Evolutionary conservation across 2,888 invertebrate species (phyloP).

Genomic region (Timema podura): DNA sequence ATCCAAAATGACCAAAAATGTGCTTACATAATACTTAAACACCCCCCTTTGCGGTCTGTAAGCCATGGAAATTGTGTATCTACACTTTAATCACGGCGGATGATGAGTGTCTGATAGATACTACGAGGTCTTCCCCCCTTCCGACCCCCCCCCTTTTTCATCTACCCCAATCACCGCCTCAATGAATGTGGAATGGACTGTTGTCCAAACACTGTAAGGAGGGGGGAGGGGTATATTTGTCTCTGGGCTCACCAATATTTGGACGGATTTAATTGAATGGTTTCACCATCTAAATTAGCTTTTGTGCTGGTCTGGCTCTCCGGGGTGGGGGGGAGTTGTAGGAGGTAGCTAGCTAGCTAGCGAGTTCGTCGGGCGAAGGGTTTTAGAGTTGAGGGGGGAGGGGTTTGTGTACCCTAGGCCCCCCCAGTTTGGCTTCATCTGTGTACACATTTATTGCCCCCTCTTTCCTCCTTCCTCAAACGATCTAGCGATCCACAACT

Average conservation of each 20-base stretch:
- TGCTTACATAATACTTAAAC: no score
- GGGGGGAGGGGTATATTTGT: constrained; percentile 26
- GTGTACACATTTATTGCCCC: constrained; percentile 18
- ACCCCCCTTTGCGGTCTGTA: no score
- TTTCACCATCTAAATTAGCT: constrained; percentile 32
- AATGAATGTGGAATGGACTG: no score
- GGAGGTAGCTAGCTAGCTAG: neutral
- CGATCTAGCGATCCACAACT: neutral
- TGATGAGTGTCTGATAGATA: no score
- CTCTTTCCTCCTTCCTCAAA: no score
- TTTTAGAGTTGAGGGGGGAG: neutral
- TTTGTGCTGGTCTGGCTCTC: constrained; percentile 20
- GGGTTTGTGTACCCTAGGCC: constrained; percentile 14
- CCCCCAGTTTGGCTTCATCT: constrained; percentile 17
- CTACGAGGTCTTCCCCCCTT: no score
- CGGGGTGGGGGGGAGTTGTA: neutral
- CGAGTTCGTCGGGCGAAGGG: neutral
- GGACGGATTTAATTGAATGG: constrained; percentile 35
- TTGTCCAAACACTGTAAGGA: constrained; percentile 8
- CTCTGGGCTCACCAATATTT: constrained; percentile 31
- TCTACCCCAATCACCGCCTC: no score
- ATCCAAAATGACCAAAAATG: no score
- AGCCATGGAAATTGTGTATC: no score
- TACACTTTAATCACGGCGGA: no score
- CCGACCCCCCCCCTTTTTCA: no score